These are phyloP conservation scores for Protaetia brevitarsis DNA, from an alignment of 1,140 invertebrate genomes.

Conservation along the genomic window DNA sequence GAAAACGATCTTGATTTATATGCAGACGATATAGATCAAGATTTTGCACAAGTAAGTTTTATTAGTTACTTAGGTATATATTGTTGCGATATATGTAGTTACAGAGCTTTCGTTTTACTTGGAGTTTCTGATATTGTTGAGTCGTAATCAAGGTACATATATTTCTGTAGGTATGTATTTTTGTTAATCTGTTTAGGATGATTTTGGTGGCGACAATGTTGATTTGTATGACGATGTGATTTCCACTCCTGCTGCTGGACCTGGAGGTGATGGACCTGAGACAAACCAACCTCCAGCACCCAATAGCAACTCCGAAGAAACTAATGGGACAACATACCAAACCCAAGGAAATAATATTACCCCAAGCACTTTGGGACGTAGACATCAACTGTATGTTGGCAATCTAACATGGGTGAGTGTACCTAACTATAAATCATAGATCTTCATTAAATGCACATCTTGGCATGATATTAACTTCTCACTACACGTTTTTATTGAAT, in stretches of 20 bases:
- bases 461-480: no score
- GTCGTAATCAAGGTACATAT: no score
- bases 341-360: constrained; percentile 65
- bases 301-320: constrained; percentile 55
- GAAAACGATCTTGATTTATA: constrained; percentile 97
- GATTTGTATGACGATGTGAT: constrained; percentile 98
- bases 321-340: constrained; percentile 68
- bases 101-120: no score
- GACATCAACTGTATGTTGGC: constrained; percentile 90
- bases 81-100: no score
- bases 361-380: constrained; percentile 66
- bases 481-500: no score
- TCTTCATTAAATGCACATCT: no score
- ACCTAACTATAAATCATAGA: not conserved
- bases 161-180: no score
- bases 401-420: constrained; percentile 83
- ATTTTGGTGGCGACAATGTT: constrained; percentile 79
- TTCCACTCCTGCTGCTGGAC: constrained; percentile 65
- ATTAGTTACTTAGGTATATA: not conserved
- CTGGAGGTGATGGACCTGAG: constrained; percentile 53
- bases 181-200: constrained; percentile 72
- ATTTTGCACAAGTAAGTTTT: constrained; percentile 79
- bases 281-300: constrained; percentile 42
- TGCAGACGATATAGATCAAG: constrained; percentile 92
- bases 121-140: no score